Percentiles rank a stretch among this genome's conserved stretches.
phyloP scores from a whole-genome alignment of 2,797 vertebrate species.

The Caiman crocodilus region DNA sequence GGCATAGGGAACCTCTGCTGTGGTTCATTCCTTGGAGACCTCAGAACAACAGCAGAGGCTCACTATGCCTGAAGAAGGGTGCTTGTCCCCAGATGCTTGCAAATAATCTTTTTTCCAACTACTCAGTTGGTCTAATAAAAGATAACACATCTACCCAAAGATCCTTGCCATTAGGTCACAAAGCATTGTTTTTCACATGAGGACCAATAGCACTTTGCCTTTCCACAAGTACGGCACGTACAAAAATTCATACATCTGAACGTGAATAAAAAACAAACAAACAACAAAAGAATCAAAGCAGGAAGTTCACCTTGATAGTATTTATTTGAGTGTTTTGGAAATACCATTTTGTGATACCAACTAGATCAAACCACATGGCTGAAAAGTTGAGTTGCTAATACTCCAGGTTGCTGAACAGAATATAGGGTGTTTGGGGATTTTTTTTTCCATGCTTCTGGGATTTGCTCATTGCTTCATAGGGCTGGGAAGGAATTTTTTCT shows the following conservation, averaged over 20 bases:
- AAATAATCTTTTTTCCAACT: background rate
- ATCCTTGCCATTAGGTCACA: too few species aligned
- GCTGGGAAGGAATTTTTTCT: too few species aligned
- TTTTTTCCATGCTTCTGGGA: background rate
- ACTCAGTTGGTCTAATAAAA: too few species aligned
- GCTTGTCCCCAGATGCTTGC: background rate
- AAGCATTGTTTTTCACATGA: fast-evolving
- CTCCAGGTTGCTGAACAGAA: too few species aligned
- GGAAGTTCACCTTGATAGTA: background rate
- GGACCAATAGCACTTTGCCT: background rate
- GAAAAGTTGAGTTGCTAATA: background rate
- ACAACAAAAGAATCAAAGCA: background rate
- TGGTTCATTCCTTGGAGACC: too few species aligned
- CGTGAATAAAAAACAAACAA: background rate
- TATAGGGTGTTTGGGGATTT: background rate
- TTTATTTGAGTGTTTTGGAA: background rate
- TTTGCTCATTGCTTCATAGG: background rate
- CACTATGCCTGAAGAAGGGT: background rate
- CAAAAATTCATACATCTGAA: fast-evolving
- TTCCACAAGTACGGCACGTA: background rate
- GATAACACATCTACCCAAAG: too few species aligned
- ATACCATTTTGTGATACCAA: background rate
- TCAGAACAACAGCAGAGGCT: too few species aligned
- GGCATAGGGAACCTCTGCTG: too few species aligned
- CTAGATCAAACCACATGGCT: background rate